Percentiles rank a stretch among this genome's conserved stretches.
phyloP scores from a whole-genome alignment of 2,113 vertebrate genomes.

The Phycodurus eques region DNA sequence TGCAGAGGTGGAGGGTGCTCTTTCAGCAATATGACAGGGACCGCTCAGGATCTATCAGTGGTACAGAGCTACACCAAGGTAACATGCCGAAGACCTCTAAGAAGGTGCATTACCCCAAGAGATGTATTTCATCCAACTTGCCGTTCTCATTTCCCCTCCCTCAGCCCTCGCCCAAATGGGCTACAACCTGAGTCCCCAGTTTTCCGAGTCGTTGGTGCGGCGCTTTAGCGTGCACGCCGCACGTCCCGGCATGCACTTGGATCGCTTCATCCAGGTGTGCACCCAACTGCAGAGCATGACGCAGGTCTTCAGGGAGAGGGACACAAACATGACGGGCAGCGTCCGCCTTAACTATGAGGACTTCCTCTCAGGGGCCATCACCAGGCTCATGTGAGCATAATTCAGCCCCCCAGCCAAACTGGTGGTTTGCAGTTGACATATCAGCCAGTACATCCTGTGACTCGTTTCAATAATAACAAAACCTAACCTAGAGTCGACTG shows the following conservation, averaged over 20 bases:
- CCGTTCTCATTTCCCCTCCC: neutral
- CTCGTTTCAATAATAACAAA: constrained; percentile 29
- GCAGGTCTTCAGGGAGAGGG: constrained; percentile 87
- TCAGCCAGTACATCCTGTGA: constrained; percentile 13
- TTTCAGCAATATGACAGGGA: constrained; percentile 94
- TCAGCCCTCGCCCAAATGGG: constrained; percentile 93
- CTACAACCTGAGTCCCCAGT: constrained; percentile 93
- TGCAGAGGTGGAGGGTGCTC: constrained; percentile 87
- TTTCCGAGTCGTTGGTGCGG: constrained; percentile 81
- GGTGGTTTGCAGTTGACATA: neutral
- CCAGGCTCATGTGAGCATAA: constrained; percentile 80
- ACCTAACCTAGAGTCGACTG: neutral
- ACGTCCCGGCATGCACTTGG: constrained; percentile 82
- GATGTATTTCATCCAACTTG: no score
- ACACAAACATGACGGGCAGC: constrained; percentile 77
- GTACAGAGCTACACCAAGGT: constrained; percentile 90
- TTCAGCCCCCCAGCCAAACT: constrained; percentile 14
- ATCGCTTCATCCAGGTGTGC: constrained; percentile 94
- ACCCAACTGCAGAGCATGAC: constrained; percentile 89
- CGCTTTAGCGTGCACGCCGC: constrained; percentile 60
- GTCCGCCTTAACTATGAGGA: constrained; percentile 88
- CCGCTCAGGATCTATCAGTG: constrained; percentile 83
- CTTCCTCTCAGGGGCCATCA: constrained; percentile 83
- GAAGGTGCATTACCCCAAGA: neutral
- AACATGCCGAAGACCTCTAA: neutral